These are phyloP conservation scores for Alethe diademata DNA, from an alignment of 2,113 vertebrate genomes.

Conservation along the genomic window DNA sequence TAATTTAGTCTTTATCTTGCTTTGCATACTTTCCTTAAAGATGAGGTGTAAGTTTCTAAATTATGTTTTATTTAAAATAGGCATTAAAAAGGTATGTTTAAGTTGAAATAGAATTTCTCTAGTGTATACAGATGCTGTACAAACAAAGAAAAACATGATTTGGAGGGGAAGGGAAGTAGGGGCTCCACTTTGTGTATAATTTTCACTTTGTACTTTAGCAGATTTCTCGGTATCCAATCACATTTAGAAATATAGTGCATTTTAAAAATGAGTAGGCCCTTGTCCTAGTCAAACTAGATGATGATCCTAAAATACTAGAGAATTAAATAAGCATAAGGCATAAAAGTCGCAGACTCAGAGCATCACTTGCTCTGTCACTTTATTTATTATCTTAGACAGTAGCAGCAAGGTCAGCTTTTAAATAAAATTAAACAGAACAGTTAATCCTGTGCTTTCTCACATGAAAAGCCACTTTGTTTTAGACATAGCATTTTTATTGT, in stretches of 20 bases:
- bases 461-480: constrained; percentile 21
- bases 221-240: not conserved
- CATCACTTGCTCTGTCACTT: not conserved
- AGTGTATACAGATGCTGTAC: not conserved
- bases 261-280: not conserved
- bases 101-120: not conserved
- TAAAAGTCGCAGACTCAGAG: not conserved
- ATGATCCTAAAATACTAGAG: not conserved
- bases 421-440: not conserved
- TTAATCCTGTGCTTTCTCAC: not conserved
- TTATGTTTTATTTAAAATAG: not conserved
- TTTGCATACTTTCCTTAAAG: not conserved
- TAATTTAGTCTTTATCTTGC: not conserved
- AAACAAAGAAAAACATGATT: not conserved
- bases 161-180: not conserved
- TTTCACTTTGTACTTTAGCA: not conserved
- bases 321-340: not conserved
- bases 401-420: not conserved
- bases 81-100: not conserved
- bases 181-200: not conserved
- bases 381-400: constrained; percentile 7
- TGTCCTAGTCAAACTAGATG: not conserved
- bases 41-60: not conserved
- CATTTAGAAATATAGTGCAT: not conserved
- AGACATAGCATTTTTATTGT: not conserved